Evolutionary conservation across 1,140 invertebrate genomes (phyloP).

Genomic region (Copidosoma floridanum): DNA sequence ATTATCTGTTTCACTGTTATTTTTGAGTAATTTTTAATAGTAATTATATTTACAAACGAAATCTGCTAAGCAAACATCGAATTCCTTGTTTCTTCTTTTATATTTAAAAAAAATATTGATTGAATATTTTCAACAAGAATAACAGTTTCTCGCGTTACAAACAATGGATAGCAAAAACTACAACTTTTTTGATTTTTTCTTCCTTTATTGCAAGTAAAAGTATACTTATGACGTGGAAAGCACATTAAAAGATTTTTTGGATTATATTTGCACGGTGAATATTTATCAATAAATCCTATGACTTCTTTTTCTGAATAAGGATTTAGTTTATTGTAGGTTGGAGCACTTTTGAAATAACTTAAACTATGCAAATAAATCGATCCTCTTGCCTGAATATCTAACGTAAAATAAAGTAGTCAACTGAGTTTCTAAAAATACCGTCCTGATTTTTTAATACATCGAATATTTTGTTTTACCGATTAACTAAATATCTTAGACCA

Average conservation of each 20-base stretch:
- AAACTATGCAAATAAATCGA: neutral
- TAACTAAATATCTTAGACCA: neutral
- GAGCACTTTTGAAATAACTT: neutral
- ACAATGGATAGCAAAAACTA: neutral
- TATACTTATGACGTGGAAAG: neutral
- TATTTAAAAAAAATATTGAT: neutral
- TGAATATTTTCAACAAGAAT: conserved; percentile 1
- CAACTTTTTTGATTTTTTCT: neutral
- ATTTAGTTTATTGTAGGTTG: neutral
- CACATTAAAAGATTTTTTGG: neutral
- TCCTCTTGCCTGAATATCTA: conserved; percentile 16
- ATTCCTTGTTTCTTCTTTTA: neutral
- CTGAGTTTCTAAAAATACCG: conserved; percentile 13
- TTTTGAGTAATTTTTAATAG: too few relatives aligned
- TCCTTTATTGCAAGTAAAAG: neutral
- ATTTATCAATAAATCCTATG: neutral
- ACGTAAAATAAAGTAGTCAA: conserved; percentile 1
- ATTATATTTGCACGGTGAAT: neutral
- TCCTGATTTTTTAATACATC: conserved; percentile 1
- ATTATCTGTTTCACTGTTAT: neutral
- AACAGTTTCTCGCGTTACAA: neutral
- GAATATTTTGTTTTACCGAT: neutral
- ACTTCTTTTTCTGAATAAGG: neutral
- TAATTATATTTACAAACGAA: neutral
- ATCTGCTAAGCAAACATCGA: neutral